A percentile compares a stretch with the other conserved stretches of the same genome.
Evolutionary conservation across 2,797 vertebrate species (phyloP).

Genomic region (Lepus oiostolus): DNA sequence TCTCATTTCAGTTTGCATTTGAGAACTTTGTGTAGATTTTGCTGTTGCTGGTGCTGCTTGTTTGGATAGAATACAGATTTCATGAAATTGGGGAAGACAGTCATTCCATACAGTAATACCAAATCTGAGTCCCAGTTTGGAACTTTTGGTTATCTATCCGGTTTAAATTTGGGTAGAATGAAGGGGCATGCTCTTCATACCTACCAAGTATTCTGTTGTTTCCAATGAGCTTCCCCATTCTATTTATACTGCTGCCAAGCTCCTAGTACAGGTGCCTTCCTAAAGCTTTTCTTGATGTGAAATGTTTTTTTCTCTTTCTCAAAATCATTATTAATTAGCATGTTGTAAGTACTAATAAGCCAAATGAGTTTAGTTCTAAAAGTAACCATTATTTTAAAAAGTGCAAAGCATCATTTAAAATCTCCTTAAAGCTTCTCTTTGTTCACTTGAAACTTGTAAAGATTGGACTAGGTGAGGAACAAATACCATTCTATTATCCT

Average conservation of each 20-base stretch:
- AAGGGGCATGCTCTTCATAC: not conserved
- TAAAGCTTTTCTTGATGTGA: not conserved
- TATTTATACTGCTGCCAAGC: not conserved
- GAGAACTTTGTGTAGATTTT: not conserved
- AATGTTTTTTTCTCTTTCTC: slow-evolving; percentile 13
- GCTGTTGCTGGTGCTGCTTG: not conserved
- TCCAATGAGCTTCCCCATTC: not conserved
- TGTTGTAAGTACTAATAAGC: not conserved
- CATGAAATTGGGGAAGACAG: not conserved
- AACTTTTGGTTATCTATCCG: not conserved
- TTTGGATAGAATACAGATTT: not conserved
- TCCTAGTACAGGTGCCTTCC: not conserved
- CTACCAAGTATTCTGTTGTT: not conserved
- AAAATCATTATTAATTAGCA: slow-evolving; percentile 17
- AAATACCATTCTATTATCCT: not conserved
- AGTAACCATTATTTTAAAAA: not conserved
- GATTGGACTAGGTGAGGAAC: not conserved
- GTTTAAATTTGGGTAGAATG: not conserved
- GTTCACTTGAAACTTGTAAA: not conserved
- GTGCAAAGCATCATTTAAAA: not conserved
- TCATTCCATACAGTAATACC: not conserved
- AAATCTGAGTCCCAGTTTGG: not conserved
- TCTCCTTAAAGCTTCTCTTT: not conserved
- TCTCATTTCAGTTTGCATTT: not conserved
- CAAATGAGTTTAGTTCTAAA: not conserved